Percentiles rank a stretch among this genome's conserved stretches.
phyloP scores from a whole-genome alignment of 2,888 invertebrate species.

The Tachystola acroxantha region DNA sequence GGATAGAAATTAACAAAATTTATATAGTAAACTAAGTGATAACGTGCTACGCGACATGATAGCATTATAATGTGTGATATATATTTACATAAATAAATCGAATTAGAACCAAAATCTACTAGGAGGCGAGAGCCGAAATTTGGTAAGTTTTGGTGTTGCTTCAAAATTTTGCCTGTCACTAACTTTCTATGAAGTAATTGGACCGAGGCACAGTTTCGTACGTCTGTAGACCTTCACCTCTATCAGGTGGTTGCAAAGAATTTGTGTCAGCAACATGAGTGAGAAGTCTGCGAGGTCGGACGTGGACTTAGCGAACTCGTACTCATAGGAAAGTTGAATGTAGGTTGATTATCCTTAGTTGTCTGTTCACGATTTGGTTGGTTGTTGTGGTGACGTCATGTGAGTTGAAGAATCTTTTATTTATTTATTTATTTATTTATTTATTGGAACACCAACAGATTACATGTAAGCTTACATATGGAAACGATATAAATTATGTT shows the following conservation, averaged over 20 bases:
- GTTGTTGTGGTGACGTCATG: conserved; percentile 59
- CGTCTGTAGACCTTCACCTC: conserved; percentile 20
- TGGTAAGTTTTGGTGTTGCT: conserved; percentile 64
- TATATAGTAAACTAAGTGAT: conserved; percentile 53
- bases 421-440: no score
- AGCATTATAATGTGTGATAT: conserved; percentile 63
- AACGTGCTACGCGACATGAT: conserved; percentile 55
- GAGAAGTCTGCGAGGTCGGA: conserved; percentile 3
- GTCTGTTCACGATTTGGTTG: conserved; percentile 33
- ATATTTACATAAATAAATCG: conserved; percentile 51
- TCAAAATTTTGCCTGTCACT: conserved; percentile 49
- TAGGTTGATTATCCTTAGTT: conserved; percentile 38
- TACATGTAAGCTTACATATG: no score
- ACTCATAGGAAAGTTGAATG: conserved; percentile 34
- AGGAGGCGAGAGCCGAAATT: conserved; percentile 49
- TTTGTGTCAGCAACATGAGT: background rate
- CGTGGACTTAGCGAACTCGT: background rate
- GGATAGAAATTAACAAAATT: conserved; percentile 62
- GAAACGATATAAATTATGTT: no score
- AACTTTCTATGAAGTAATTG: conserved; percentile 45
- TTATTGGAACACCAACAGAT: no score
- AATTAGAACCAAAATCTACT: conserved; percentile 44
- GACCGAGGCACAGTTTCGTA: conserved; percentile 29
- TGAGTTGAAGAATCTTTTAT: conserved; percentile 52
- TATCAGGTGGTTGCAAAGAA: conserved; percentile 8